A percentile compares a stretch with the other conserved stretches of the same genome.
Evolutionary conservation across 2,888 invertebrate genomes (phyloP).

Genomic region (Meteorus colon): DNA sequence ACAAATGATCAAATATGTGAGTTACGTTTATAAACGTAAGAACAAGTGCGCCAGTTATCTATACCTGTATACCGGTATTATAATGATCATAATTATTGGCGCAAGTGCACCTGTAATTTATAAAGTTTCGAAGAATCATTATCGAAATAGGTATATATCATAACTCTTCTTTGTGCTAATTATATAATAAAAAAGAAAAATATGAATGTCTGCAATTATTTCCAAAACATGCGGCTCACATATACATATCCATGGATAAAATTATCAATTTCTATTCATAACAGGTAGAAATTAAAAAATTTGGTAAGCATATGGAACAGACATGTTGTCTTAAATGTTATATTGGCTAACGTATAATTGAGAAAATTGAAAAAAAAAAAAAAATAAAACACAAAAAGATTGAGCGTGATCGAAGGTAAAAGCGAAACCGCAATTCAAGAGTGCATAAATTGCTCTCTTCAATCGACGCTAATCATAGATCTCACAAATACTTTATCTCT

Average conservation of each 20-base stretch:
- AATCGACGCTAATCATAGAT: constrained; percentile 42
- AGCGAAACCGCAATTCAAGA: constrained; percentile 35
- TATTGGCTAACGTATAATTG: constrained; percentile 29
- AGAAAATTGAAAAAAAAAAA: constrained; percentile 5
- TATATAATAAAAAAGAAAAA: not conserved
- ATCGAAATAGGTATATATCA: not conserved
- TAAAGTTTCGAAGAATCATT: constrained; percentile 14
- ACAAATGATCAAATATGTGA: constrained; percentile 10
- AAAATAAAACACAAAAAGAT: not conserved
- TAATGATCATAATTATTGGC: constrained; percentile 30
- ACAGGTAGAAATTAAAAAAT: not conserved
- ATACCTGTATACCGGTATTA: not conserved
- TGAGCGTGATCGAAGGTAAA: constrained; percentile 38
- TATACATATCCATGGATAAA: too few relatives aligned
- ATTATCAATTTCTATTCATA: not conserved
- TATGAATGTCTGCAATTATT: not conserved
- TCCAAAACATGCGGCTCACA: not conserved
- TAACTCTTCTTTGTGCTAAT: not conserved
- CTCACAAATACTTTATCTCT: constrained; percentile 16
- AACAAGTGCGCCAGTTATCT: not conserved
- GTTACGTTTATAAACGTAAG: not conserved
- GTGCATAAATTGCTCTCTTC: constrained; percentile 36
- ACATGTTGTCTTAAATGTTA: constrained; percentile 2
- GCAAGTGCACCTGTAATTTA: constrained; percentile 20
- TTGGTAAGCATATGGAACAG: not conserved